Conservation (phyloP, 2,888 invertebrate species). For the Ischnus inquisitorius region DNA sequence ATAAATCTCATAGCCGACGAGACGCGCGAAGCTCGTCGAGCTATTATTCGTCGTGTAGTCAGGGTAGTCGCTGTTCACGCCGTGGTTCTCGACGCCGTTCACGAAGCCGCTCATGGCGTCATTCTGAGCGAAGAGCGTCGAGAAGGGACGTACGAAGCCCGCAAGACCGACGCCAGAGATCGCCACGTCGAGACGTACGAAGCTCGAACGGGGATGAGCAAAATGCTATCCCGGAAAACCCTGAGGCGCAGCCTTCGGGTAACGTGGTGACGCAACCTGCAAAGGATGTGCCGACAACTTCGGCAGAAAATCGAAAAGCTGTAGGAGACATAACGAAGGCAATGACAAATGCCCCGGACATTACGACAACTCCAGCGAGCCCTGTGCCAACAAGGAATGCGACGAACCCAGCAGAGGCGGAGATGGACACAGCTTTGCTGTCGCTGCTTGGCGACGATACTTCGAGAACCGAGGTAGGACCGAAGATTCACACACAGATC, state of each 20-base stretch:
- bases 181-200: conserved; percentile 15
- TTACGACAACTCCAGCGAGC: neutral
- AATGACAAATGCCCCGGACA: neutral
- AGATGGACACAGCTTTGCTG: conserved; percentile 1
- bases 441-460: conserved; percentile 3
- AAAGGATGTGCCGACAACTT: neutral
- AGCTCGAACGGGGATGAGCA: too few species aligned
- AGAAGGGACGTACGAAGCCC: too few species aligned
- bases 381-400: neutral
- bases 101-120: too few species aligned
- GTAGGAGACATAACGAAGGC: neutral
- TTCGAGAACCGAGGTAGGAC: neutral
- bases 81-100: too few species aligned
- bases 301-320: neutral
- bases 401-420: neutral
- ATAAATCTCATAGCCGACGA: neutral
- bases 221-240: too few species aligned
- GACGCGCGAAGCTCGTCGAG: conserved; percentile 10
- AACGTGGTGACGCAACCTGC: neutral
- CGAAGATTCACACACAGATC: conserved; percentile 2
- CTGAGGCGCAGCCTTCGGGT: neutral
- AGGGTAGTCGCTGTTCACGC: too few species aligned
- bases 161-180: too few species aligned
- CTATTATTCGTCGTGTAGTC: too few species aligned
- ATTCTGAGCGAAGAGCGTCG: too few species aligned